phyloP scores from a whole-genome alignment of 2,888 invertebrate species.

The Gibbula magus region DNA sequence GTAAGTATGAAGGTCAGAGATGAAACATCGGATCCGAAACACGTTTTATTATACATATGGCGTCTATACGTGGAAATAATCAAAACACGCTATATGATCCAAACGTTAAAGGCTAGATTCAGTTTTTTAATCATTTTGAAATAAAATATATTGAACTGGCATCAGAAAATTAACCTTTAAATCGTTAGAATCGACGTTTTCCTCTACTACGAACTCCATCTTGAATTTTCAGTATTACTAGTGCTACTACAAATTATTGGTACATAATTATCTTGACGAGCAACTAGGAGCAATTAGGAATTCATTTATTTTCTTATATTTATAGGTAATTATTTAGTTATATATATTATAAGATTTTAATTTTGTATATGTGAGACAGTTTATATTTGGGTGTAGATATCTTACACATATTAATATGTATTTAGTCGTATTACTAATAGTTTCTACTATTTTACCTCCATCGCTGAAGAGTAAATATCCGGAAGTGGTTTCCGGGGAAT shows the following conservation, averaged over 20 bases:
- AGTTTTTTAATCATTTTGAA: too few species aligned
- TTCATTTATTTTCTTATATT: not conserved
- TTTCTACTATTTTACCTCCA: not conserved
- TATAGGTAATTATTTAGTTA: not conserved
- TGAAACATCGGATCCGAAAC: too few species aligned
- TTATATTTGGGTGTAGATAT: not conserved
- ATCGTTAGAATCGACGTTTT: constrained; percentile 38
- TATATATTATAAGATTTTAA: not conserved
- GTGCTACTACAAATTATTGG: not conserved
- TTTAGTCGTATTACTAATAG: not conserved
- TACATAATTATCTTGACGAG: not conserved
- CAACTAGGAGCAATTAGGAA: not conserved
- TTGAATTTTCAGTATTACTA: constrained; percentile 1
- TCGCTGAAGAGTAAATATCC: not conserved
- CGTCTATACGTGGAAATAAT: not conserved
- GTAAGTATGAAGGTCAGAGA: not conserved
- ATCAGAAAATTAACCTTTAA: constrained; percentile 37
- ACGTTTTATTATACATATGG: not conserved
- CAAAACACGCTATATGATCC: not conserved
- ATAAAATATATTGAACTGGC: too few species aligned
- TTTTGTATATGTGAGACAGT: not conserved
- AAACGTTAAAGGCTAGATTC: not conserved
- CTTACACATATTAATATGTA: not conserved
- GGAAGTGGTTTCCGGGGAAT: not conserved
- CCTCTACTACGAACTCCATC: constrained; percentile 44